Base-by-base conservation (phyloP, 2,113 vertebrate species). In the Notothenia coriiceps region DNA sequence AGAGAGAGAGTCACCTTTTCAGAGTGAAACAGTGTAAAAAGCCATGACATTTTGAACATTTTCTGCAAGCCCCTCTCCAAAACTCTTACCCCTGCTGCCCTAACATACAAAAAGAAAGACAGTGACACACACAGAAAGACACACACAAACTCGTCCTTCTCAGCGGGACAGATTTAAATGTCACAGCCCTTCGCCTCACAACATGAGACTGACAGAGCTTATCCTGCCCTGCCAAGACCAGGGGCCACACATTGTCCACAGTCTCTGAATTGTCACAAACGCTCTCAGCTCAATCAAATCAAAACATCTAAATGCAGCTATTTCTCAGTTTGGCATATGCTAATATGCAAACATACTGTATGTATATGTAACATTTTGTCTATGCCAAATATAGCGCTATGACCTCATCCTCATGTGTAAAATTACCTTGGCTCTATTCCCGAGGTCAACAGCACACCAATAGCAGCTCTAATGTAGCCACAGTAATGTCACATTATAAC, bases 101-200 rank as follows among this genome's bases (percentile, higher is more conserved):
- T 25, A 47, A 43, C 43, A 76, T 79, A 79, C 70, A 74, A 5
- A 81, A 40, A 40, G 35, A 40, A 40, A 40, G 6, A 40, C 29
- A 29, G 29, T 29, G 29, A 52, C 5, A 18, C 54, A 55, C 54
- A 55, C 46, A 59, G 29, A 69, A 11, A 43, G 33, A 73, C 81
- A 76, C 61, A 78, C 9, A 83, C 68, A 79, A 2, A 66, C 61
- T 7, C 0, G 14, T 75, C 77, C 70, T 55, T 79, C 78, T 89
- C 60, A 14, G 66, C 47, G 49, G 66, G 79, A 80, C 80, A 77
- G 64, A 83, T 89, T 83, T 91, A 93, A 94, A 94, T 93, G 93
- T 92, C 92, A 91, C 29, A 43, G 54, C 46, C 66, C 71, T 73
- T 86, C 65, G 47, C 77, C 75, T 72, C 88, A 86, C 79, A 90